Percentiles rank a stretch among this genome's conserved stretches.
Evolutionary conservation across 1,140 invertebrate genomes (phyloP).

Genomic region (Halictus rubicundus): DNA sequence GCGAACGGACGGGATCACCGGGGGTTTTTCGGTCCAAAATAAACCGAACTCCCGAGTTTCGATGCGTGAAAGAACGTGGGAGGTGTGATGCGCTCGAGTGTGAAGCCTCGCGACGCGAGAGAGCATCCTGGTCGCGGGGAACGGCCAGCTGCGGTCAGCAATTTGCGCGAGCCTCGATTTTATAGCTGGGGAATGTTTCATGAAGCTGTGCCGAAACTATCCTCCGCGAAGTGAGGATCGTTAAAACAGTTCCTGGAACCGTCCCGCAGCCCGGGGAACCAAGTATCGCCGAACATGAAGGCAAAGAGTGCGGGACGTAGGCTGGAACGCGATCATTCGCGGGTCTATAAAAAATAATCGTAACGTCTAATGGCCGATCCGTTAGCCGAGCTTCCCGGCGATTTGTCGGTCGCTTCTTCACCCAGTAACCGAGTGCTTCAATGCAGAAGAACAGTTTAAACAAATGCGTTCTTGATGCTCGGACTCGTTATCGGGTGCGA

Average conservation of each 20-base stretch:
- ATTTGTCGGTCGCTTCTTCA: conserved; percentile 35
- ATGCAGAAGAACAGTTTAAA: background rate
- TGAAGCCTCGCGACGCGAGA: conserved; percentile 32
- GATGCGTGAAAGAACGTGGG: conserved; percentile 34
- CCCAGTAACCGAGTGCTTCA: background rate
- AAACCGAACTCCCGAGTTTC: background rate
- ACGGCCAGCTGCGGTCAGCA: conserved; percentile 41
- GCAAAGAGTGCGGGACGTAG: background rate
- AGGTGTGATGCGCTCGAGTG: conserved; percentile 17
- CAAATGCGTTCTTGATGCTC: too few species aligned
- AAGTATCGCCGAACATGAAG: background rate
- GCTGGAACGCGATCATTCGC: conserved; percentile 13
- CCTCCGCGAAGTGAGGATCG: background rate
- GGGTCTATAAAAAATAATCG: conserved; percentile 32
- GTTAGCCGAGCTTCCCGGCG: conserved; percentile 24
- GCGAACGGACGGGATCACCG: background rate
- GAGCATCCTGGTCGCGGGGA: conserved; percentile 33
- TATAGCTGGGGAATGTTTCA: conserved; percentile 41
- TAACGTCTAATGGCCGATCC: conserved; percentile 22
- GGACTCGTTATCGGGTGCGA: too few species aligned
- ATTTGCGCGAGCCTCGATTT: conserved; percentile 54
- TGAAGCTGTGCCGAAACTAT: conserved; percentile 33
- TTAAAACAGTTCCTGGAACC: conserved; percentile 19
- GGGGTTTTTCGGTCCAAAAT: background rate
- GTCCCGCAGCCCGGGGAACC: background rate